Conservation (phyloP, 2,888 invertebrate species). For the Diarsia dahlii region DNA sequence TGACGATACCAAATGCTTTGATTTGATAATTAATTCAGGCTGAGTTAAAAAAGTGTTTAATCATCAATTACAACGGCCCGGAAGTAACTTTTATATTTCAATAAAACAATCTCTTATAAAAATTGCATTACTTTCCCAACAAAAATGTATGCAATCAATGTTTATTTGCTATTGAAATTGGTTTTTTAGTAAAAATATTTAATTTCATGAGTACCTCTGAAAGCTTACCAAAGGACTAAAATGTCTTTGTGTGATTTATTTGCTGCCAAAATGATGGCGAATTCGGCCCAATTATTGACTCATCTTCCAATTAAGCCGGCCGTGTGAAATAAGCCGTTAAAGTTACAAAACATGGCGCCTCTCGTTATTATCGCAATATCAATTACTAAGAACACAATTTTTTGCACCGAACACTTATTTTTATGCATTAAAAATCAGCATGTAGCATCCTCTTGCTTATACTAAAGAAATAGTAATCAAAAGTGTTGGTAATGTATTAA, state of each 20-base stretch:
- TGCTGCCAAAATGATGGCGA: not conserved
- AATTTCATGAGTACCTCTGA: not conserved
- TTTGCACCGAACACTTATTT: constrained; percentile 30
- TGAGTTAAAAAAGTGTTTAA: not conserved
- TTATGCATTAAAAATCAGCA: constrained; percentile 51
- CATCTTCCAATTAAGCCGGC: constrained; percentile 8
- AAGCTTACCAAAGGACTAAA: not conserved
- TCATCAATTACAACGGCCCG: not conserved
- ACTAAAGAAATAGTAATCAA: constrained; percentile 20
- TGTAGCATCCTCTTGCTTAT: constrained; percentile 12
- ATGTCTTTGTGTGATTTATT: not conserved
- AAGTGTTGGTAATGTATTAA: not conserved
- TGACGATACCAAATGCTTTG: not conserved
- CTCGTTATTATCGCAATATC: constrained; percentile 17
- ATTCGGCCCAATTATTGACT: constrained; percentile 17
- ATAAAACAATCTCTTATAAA: not conserved
- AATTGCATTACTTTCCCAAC: not conserved
- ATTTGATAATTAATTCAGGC: not conserved
- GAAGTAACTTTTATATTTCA: not conserved
- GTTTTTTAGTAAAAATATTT: not conserved
- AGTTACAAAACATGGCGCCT: constrained; percentile 15
- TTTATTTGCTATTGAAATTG: not conserved
- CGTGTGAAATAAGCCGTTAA: constrained; percentile 21
- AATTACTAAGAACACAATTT: constrained; percentile 52
- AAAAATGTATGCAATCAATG: not conserved